Evolutionary conservation across 2,113 vertebrate species (phyloP).

Genomic region (Mus pahari): DNA sequence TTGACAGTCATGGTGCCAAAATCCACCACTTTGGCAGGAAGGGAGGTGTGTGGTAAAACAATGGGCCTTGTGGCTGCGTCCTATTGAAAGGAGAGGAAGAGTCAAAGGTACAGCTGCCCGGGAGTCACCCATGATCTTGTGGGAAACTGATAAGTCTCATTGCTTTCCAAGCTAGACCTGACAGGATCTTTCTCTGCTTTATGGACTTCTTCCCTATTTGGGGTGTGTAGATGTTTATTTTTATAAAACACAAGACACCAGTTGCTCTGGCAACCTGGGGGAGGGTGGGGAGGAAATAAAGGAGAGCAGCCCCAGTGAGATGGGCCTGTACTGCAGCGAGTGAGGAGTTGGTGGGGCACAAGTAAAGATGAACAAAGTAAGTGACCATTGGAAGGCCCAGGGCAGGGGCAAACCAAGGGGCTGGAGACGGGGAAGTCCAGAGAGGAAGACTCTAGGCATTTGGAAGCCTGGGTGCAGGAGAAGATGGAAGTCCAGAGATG

Average conservation of each 20-base stretch:
- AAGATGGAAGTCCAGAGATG: background rate
- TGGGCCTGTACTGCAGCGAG: background rate
- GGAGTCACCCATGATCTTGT: background rate
- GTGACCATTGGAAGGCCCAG: background rate
- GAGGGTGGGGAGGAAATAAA: background rate
- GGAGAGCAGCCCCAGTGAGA: background rate
- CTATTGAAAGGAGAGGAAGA: background rate
- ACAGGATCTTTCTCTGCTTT: background rate
- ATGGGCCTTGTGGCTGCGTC: background rate
- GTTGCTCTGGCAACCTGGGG: background rate
- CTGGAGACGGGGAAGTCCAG: background rate
- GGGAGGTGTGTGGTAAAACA: background rate
- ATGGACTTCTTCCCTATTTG: background rate
- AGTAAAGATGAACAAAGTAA: background rate
- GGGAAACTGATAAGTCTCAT: background rate
- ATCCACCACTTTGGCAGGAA: background rate
- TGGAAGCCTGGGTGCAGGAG: background rate
- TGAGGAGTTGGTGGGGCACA: background rate
- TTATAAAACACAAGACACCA: background rate
- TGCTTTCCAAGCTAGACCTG: background rate
- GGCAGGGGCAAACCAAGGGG: background rate
- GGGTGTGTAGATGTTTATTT: background rate
- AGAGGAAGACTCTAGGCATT: background rate
- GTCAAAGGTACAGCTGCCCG: background rate
- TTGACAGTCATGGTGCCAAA: background rate